Conservation (phyloP, 2,888 invertebrate species). For the Ommatoiulus sabulosus region DNA sequence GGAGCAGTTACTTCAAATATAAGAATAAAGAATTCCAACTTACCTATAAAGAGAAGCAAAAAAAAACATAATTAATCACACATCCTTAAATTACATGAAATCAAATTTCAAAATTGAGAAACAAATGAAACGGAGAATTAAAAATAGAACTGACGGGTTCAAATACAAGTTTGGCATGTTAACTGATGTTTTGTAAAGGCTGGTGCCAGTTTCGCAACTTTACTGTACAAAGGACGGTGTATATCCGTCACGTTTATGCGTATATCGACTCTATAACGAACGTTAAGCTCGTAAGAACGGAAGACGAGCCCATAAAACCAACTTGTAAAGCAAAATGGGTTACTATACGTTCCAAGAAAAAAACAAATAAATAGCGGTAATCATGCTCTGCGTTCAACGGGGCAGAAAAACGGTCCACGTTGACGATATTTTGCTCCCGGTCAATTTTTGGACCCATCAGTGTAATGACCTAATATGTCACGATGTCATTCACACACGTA, state of each 20-base stretch:
- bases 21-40: neutral
- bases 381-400: neutral
- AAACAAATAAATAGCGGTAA: neutral
- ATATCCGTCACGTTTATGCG: neutral
- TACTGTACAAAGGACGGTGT: no score
- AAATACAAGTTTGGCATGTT: neutral
- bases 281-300: neutral
- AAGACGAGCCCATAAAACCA: neutral
- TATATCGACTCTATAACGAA: neutral
- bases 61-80: neutral
- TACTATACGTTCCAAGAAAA: neutral
- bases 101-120: no score
- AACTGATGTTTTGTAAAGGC: no score
- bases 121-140: neutral
- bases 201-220: no score
- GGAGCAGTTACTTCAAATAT: neutral
- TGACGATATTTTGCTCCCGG: conserved; percentile 3
- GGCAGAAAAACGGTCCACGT: neutral
- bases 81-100: no score
- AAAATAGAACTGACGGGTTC: neutral
- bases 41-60: neutral
- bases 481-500: neutral
- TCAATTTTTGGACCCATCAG: conserved; percentile 25
- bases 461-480: neutral
- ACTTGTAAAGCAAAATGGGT: neutral